Evolutionary conservation across 2,797 vertebrate species (phyloP).

Genomic region (Pantherophis vulpinus): DNA sequence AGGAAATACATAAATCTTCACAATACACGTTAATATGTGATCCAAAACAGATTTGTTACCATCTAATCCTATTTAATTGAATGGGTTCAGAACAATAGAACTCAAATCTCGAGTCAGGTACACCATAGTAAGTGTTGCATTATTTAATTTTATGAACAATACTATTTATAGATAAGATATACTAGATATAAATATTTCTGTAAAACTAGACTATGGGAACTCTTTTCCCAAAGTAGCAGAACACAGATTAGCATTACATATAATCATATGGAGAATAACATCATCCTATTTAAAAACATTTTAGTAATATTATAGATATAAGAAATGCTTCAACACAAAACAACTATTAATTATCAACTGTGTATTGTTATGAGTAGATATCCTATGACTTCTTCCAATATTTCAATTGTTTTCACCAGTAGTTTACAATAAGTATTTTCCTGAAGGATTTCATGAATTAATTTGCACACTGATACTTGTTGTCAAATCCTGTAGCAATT

Average conservation of each 20-base stretch:
- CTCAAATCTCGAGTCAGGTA: background rate
- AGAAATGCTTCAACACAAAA: background rate
- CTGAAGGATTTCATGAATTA: conserved; percentile 41
- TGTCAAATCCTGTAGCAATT: conserved; percentile 46
- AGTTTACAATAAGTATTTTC: conserved; percentile 44
- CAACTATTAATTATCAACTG: background rate
- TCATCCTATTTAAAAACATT: background rate
- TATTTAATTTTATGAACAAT: background rate
- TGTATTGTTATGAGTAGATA: conserved; percentile 12
- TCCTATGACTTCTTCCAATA: conserved; percentile 22
- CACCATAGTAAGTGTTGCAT: background rate
- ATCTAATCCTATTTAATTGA: background rate
- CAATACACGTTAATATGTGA: background rate
- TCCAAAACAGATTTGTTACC: background rate
- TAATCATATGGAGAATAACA: background rate
- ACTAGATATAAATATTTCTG: background rate
- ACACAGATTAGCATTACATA: background rate
- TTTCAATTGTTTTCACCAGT: conserved; percentile 27
- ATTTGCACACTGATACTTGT: conserved; percentile 44
- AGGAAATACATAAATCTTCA: background rate
- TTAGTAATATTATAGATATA: background rate
- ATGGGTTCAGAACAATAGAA: background rate
- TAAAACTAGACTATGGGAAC: conserved; percentile 22
- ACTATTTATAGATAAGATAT: conserved; percentile 5
- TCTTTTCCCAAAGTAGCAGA: conserved; percentile 13